These are phyloP conservation scores for Pseudorhombus dupliciocellatus DNA, from an alignment of 2,113 vertebrate species.

Conservation along the genomic window DNA sequence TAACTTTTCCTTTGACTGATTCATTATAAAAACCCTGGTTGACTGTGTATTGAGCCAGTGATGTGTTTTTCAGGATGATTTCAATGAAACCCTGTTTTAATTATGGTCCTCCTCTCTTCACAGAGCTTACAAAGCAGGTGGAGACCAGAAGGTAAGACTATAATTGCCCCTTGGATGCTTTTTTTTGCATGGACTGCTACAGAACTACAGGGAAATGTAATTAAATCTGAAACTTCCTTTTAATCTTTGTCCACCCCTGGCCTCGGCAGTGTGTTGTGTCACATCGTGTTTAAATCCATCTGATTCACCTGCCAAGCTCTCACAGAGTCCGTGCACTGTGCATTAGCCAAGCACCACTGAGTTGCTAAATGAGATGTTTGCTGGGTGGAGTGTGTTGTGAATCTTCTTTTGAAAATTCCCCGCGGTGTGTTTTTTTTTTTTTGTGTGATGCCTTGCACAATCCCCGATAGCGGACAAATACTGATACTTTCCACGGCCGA, in stretches of 20 bases:
- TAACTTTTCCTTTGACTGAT: neutral
- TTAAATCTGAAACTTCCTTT: constrained; percentile 34
- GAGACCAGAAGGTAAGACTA: constrained; percentile 80
- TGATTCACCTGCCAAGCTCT: constrained; percentile 41
- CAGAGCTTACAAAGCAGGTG: constrained; percentile 73
- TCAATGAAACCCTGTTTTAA: constrained; percentile 1
- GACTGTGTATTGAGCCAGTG: neutral
- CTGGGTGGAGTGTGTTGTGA: constrained; percentile 48
- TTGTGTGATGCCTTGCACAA: constrained; percentile 67
- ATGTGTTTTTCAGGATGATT: neutral
- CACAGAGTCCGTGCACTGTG: constrained; percentile 28
- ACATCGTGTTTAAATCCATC: constrained; percentile 53
- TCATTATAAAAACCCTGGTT: neutral
- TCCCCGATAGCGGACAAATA: constrained; percentile 47
- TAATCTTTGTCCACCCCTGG: constrained; percentile 41
- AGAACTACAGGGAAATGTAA: constrained; percentile 32
- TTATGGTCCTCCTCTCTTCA: constrained; percentile 28
- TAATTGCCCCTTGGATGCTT: constrained; percentile 35
- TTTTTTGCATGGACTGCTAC: constrained; percentile 37
- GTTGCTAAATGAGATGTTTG: constrained; percentile 49
- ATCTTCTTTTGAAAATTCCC: constrained; percentile 44
- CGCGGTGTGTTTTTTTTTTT: constrained; percentile 35
- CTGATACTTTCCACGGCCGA: constrained; percentile 20
- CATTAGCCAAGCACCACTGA: constrained; percentile 60
- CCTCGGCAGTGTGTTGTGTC: constrained; percentile 41